phyloP scores from a whole-genome alignment of 1,140 invertebrate species.

The Procambarus virginalis region DNA sequence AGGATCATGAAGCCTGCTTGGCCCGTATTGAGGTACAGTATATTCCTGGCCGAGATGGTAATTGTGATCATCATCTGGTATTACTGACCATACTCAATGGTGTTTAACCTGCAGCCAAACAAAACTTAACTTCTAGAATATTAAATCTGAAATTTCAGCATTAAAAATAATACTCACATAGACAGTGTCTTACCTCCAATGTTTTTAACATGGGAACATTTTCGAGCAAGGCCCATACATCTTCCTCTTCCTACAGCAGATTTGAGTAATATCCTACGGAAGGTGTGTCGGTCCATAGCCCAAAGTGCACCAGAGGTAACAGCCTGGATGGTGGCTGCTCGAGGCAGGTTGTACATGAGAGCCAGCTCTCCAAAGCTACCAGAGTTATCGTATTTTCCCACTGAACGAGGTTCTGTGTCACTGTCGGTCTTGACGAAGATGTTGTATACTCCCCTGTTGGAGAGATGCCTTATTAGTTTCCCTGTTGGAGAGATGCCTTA shows the following conservation, averaged over 20 bases:
- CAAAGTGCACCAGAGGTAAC: conserved; percentile 89
- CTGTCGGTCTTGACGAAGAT: conserved; percentile 86
- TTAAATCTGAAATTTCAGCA: too few species aligned
- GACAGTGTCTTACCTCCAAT: conserved; percentile 80
- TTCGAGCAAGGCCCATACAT: conserved; percentile 94
- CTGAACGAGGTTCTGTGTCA: conserved; percentile 78
- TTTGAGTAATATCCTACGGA: conserved; percentile 95
- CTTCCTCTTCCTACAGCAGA: conserved; percentile 97
- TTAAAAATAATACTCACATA: too few species aligned
- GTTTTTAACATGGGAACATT: conserved; percentile 95
- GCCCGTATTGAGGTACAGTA: too few species aligned
- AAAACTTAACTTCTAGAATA: too few species aligned
- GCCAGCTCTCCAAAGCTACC: conserved; percentile 98
- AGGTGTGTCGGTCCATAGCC: conserved; percentile 97
- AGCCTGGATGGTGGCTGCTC: conserved; percentile 90
- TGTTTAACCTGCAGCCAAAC: too few species aligned
- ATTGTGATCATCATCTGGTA: too few species aligned
- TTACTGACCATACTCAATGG: too few species aligned
- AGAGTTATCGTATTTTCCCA: conserved; percentile 91
- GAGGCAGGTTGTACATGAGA: conserved; percentile 97
- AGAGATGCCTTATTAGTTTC: too few species aligned
- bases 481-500: too few species aligned
- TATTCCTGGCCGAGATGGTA: too few species aligned
- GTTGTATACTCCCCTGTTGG: conserved; percentile 87
- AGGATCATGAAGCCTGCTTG: too few species aligned